A percentile compares a stretch with the other conserved stretches of the same genome.
Evolutionary conservation across 2,113 vertebrate species (phyloP).

Genomic region (Eulemur rufifrons): DNA sequence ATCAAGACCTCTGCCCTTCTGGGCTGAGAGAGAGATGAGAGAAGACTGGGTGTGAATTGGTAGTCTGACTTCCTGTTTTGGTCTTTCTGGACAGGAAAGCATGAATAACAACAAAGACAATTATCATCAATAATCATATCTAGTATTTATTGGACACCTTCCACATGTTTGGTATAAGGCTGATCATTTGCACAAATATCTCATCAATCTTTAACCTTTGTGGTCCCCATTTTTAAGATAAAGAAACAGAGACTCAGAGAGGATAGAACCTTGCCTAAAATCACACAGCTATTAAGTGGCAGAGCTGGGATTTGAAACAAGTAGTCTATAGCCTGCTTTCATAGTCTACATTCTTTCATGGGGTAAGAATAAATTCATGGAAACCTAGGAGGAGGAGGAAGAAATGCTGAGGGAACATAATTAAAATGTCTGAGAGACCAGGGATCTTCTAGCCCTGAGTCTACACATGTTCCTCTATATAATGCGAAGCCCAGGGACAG

Average conservation of each 20-base stretch:
- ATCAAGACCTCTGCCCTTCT: neutral
- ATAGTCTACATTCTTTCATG: neutral
- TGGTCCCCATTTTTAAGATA: neutral
- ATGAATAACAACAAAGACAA: neutral
- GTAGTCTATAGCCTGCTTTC: neutral
- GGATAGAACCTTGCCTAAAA: neutral
- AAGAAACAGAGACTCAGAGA: neutral
- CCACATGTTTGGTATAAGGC: neutral
- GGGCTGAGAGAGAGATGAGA: neutral
- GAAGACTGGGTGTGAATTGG: neutral
- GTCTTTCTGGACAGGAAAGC: neutral
- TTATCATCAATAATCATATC: neutral
- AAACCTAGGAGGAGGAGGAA: neutral
- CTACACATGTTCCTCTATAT: neutral
- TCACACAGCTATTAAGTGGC: neutral
- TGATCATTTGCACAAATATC: neutral
- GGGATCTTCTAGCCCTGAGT: neutral
- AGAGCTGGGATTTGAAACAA: conserved; percentile 29
- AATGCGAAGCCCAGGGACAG: neutral
- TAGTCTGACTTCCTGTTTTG: neutral
- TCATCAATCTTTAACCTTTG: neutral
- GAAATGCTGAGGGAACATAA: neutral
- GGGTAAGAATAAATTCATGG: neutral
- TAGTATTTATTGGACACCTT: neutral
- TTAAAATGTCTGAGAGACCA: neutral